Evolutionary conservation across 2,113 vertebrate genomes (phyloP).

Genomic region (Hyla sarda): DNA sequence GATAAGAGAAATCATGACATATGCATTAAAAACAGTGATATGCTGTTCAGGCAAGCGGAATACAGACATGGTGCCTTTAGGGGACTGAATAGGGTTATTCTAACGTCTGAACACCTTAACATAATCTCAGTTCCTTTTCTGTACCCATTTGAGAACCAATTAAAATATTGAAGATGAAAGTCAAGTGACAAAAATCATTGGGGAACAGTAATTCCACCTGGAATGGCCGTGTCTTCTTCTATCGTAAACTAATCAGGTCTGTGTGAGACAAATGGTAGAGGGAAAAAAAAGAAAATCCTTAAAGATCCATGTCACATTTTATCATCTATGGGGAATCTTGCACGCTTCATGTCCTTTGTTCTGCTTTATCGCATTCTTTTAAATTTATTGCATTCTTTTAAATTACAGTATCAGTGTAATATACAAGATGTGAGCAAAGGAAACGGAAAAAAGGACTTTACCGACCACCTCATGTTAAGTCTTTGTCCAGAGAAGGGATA

Average conservation of each 20-base stretch:
- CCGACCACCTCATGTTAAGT: not conserved
- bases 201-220: slow-evolving; percentile 68
- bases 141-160: slow-evolving; percentile 73
- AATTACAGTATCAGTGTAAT: not conserved
- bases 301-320: slow-evolving; percentile 51
- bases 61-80: slow-evolving; percentile 50
- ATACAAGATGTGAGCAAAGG: not conserved
- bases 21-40: slow-evolving; percentile 74
- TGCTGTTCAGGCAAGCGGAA: slow-evolving; percentile 70
- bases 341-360: not conserved
- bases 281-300: slow-evolving; percentile 17
- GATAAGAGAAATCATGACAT: slow-evolving; percentile 76
- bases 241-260: slow-evolving; percentile 66
- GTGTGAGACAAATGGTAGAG: slow-evolving; percentile 31
- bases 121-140: slow-evolving; percentile 69
- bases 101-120: slow-evolving; percentile 68
- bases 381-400: not conserved
- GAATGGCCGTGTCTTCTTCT: slow-evolving; percentile 64
- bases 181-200: slow-evolving; percentile 71
- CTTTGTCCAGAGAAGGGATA: not conserved
- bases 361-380: not conserved
- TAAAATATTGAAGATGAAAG: slow-evolving; percentile 75
- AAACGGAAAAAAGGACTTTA: not conserved
- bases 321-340: slow-evolving; percentile 14
- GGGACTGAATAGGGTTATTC: slow-evolving; percentile 64